Evolutionary conservation across 2,113 vertebrate genomes (phyloP).

Genomic region (Redunca redunca): DNA sequence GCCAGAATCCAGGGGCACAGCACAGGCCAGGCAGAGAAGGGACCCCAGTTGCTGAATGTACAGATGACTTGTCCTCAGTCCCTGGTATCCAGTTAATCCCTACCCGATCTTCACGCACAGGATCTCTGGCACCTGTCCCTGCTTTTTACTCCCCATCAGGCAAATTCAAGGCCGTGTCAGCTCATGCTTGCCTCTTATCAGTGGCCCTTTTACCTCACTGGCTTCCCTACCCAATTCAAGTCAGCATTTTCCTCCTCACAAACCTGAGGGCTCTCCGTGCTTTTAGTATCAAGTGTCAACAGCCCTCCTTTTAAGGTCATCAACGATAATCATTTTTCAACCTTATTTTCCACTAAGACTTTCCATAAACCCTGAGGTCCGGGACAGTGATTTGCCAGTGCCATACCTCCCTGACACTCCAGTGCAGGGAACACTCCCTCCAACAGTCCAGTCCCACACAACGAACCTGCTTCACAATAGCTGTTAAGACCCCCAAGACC

Average conservation of each 20-base stretch:
- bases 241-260: neutral
- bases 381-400: neutral
- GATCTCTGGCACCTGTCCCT: slow-evolving; percentile 29
- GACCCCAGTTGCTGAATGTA: neutral
- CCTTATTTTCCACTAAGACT: neutral
- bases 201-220: neutral
- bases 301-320: neutral
- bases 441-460: neutral
- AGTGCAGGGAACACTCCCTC: neutral
- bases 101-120: neutral
- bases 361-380: neutral
- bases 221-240: neutral
- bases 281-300: neutral
- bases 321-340: neutral
- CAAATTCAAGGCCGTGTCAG: neutral
- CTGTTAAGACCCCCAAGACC: neutral
- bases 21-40: neutral
- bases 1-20: neutral
- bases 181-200: neutral
- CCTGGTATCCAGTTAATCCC: neutral
- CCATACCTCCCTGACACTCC: neutral
- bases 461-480: neutral
- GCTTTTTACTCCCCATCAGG: neutral
- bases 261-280: neutral
- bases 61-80: neutral